Evolutionary conservation across 2,888 invertebrate genomes (phyloP).

Genomic region (Tenthredo mesomela): DNA sequence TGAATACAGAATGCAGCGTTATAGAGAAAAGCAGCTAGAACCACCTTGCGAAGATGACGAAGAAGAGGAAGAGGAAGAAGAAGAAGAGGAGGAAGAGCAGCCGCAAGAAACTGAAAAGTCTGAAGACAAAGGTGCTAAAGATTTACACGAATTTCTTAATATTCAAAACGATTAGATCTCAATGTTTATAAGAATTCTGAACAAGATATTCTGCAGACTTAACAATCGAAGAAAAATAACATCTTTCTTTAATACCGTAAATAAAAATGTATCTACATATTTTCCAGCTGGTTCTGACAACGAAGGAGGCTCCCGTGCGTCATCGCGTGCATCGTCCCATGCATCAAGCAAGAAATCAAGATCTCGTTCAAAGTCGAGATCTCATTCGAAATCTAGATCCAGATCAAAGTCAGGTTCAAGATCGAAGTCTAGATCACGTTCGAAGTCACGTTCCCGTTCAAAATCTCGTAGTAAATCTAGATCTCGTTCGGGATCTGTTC

Average conservation of each 20-base stretch:
- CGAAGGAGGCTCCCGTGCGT: conserved; percentile 77
- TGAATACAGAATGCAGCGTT: conserved; percentile 92
- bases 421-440: conserved; percentile 70
- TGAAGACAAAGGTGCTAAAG: conserved; percentile 70
- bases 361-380: conserved; percentile 68
- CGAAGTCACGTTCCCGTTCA: conserved; percentile 66
- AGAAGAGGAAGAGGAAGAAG: conserved; percentile 85
- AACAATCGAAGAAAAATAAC: background rate
- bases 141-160: conserved; percentile 51
- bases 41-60: conserved; percentile 87
- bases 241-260: background rate
- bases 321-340: conserved; percentile 75
- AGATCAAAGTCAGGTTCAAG: conserved; percentile 64
- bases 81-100: conserved; percentile 80
- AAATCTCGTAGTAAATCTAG: conserved; percentile 63
- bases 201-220: background rate
- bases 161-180: conserved; percentile 2
- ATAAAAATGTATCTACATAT: conserved; percentile 29
- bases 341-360: conserved; percentile 71
- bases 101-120: conserved; percentile 74
- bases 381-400: conserved; percentile 69
- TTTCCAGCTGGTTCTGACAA: conserved; percentile 74
- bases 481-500: conserved; percentile 69
- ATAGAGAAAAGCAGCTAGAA: conserved; percentile 93
- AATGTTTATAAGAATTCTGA: conserved; percentile 36